These are phyloP conservation scores for Dicaeum eximium DNA, from an alignment of 2,113 vertebrate genomes.

Conservation along the genomic window DNA sequence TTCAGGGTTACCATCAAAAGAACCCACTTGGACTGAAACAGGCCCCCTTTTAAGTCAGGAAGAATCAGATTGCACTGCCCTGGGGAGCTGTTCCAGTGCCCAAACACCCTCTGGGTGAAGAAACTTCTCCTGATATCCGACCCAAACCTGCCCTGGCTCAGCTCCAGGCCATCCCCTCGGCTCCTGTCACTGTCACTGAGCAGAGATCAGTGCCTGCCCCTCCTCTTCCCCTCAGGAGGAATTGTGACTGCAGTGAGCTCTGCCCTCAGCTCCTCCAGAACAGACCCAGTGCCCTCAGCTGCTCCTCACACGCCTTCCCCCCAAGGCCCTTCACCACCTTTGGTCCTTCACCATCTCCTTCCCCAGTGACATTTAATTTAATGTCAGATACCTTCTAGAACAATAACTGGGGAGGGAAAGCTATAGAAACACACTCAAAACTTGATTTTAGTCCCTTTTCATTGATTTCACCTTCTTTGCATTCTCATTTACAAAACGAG, in stretches of 20 bases:
- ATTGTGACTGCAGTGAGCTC: neutral
- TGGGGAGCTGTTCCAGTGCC: neutral
- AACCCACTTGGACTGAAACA: neutral
- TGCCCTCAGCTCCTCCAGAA: neutral
- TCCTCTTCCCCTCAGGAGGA: neutral
- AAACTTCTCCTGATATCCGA: neutral
- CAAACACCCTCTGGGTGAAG: neutral
- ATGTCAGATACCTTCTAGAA: neutral
- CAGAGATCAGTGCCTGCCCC: neutral
- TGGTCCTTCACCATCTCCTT: neutral
- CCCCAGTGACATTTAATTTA: neutral
- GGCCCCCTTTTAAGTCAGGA: neutral
- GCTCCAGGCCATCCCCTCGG: neutral
- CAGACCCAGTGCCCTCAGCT: neutral
- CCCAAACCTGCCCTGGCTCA: neutral
- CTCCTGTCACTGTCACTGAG: neutral
- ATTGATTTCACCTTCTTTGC: neutral
- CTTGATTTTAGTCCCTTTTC: neutral
- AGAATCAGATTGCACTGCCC: neutral
- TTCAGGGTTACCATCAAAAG: neutral
- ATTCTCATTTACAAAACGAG: neutral
- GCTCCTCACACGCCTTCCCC: neutral
- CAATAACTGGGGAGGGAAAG: accelerated
- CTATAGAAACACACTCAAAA: neutral
- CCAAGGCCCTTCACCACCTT: neutral